Conservation (phyloP, 2,113 vertebrate species). For the Otolemur garnettii region DNA sequence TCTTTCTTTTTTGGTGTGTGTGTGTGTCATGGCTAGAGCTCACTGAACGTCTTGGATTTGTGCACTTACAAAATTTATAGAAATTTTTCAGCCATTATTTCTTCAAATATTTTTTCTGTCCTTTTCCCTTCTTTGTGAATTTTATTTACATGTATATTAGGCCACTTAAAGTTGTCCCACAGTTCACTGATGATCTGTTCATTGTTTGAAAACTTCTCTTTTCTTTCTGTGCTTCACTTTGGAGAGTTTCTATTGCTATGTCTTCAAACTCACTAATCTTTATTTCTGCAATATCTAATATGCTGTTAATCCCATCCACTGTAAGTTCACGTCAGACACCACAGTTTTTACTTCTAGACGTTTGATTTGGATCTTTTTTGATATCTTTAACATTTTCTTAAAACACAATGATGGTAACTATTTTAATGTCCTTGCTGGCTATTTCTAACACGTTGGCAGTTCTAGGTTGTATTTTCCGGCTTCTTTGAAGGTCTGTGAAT, state of each 20-base stretch:
- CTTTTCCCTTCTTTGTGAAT: neutral
- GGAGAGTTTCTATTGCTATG: neutral
- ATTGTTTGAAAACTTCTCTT: neutral
- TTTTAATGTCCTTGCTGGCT: neutral
- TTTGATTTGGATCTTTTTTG: neutral
- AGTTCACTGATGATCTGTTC: neutral
- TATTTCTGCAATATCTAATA: slow-evolving; percentile 22
- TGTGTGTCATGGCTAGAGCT: neutral
- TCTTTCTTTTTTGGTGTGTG: no score
- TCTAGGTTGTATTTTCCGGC: neutral
- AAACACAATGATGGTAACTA: neutral
- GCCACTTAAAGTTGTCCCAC: neutral
- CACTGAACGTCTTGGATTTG: neutral
- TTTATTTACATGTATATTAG: neutral
- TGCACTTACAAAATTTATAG: slow-evolving; percentile 39
- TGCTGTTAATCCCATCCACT: neutral
- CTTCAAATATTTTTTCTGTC: neutral
- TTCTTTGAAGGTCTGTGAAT: slow-evolving; percentile 13
- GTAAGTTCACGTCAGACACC: neutral
- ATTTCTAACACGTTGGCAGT: slow-evolving; percentile 24
- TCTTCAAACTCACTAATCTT: slow-evolving; percentile 6
- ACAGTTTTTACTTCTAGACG: neutral
- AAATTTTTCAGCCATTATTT: neutral
- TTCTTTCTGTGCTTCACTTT: neutral
- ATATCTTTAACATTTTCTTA: neutral